Conservation (phyloP, 2,888 invertebrate species). For the Thera obeliscata region DNA sequence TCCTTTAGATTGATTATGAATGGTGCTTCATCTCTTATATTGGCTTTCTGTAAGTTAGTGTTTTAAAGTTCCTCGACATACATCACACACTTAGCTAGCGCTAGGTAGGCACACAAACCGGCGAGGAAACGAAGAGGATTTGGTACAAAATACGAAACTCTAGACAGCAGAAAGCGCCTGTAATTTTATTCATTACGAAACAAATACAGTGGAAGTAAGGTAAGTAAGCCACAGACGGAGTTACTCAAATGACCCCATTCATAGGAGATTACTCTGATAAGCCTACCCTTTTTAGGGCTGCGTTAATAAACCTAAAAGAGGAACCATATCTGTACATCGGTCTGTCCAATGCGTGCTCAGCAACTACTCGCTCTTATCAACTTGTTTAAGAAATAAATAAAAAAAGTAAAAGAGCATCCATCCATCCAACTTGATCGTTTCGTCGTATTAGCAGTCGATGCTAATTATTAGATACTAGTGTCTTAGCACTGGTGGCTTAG, state of each 20-base stretch:
- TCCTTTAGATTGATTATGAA: too few species aligned
- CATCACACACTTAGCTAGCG: too few species aligned
- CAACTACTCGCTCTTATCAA: not conserved
- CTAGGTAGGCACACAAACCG: too few species aligned
- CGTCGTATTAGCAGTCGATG: too few species aligned
- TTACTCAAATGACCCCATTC: not conserved
- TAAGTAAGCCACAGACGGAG: conserved; percentile 1
- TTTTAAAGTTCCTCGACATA: too few species aligned
- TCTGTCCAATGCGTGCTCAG: not conserved
- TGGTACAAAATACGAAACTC: not conserved
- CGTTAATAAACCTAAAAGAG: not conserved
- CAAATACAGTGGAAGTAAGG: conserved; percentile 6
- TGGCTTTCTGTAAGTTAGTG: too few species aligned
- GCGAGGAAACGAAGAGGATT: not conserved
- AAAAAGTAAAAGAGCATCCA: too few species aligned
- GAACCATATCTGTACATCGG: not conserved
- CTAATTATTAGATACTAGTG: too few species aligned
- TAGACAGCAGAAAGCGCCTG: conserved; percentile 2
- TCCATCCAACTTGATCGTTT: too few species aligned
- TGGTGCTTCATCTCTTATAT: too few species aligned
- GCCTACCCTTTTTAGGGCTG: conserved; percentile 2
- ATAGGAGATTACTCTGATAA: conserved; percentile 9
- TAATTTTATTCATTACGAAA: conserved; percentile 17
- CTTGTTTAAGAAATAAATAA: not conserved
- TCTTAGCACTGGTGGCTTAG: too few species aligned